Evolutionary conservation across 2,113 vertebrate species (phyloP), one percentile per base, ranked within the genome.

Genomic region (Carlito syrichta): DNA sequence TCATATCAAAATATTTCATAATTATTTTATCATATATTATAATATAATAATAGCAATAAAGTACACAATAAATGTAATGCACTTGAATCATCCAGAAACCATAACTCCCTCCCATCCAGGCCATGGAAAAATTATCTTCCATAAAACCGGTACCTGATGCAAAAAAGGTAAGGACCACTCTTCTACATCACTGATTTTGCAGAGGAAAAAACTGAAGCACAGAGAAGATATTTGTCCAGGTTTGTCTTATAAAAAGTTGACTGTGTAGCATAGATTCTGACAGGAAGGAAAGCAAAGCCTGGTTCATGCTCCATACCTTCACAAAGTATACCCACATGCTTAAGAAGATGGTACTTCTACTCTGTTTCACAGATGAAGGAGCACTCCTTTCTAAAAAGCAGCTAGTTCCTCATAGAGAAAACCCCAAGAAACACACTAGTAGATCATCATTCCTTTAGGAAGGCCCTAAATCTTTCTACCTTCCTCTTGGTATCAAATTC

Each of bases 401-500:
- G 6, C 62, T 54, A 20, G 56, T 38, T 9, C 45, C 30, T 22
- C 6, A 52, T 4, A 6, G 13, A 68, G 56, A 86, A 79, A 71
- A n/a, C 2, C 27, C 50, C 3, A 14, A 56, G 22, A 93, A 85
- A 30, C 0, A 50, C 4, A 40, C 40, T 12, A 30, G 14, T 16
- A 73, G 50, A 86, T 14, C 56, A 35, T 8, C 35, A 45, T 79
- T 76, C 32, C 40, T 43, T 77, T 23, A 20, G 14, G 77, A 89
- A 87, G 79, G 89, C 17, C 10, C 35, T 48, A 22, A 86, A 52
- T 74, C 43, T 79, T 35, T 16, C 35, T 35, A 13, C 17, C 12
- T n/a, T 79, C 20, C 14, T 69, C 85, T 89, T 92, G 43, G 45
- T 68, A 91, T 50, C 38, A 83, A 73, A 85, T 76, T 63, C 74